A percentile compares a stretch with the other conserved stretches of the same genome.
Evolutionary conservation across 1,140 invertebrate species (phyloP).

Genomic region (Bombus ignitus): DNA sequence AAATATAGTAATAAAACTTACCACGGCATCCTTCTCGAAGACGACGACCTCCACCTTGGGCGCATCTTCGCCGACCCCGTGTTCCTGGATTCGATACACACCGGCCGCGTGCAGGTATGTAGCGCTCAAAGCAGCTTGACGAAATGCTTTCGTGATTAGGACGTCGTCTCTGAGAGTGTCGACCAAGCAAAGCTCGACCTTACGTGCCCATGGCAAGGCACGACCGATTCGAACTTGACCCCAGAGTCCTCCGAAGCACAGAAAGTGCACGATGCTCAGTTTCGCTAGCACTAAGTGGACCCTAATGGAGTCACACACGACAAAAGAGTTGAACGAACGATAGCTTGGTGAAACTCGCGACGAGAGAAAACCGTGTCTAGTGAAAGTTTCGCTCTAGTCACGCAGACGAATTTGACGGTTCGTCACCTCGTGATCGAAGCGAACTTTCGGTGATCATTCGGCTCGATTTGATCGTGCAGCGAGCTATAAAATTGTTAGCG

Average conservation of each 20-base stretch:
- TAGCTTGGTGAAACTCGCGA: conserved; percentile 8
- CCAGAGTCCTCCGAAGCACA: conserved; percentile 78
- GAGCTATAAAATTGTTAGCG: no score
- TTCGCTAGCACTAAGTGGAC: conserved; percentile 74
- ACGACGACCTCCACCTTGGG: conserved; percentile 74
- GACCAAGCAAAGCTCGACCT: conserved; percentile 75
- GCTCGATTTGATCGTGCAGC: neutral
- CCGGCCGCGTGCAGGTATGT: conserved; percentile 74
- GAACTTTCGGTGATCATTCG: neutral
- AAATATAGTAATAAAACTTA: conserved; percentile 26
- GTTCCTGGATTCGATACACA: conserved; percentile 73
- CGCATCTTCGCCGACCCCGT: conserved; percentile 71
- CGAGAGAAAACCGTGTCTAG: neutral
- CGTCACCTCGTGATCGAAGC: neutral
- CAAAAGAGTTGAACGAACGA: neutral
- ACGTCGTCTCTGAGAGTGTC: conserved; percentile 76
- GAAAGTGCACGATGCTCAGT: conserved; percentile 75
- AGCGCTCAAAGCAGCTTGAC: conserved; percentile 72
- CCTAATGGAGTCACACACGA: conserved; percentile 56
- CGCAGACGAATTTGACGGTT: neutral
- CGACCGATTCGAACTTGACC: conserved; percentile 77
- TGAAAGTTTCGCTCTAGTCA: conserved; percentile 6
- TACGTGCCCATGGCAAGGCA: conserved; percentile 76
- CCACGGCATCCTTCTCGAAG: conserved; percentile 75
- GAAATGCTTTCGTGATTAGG: conserved; percentile 75